Percentiles rank a stretch among this genome's conserved stretches.
These are phyloP conservation scores for Platycercus adscitus DNA, from an alignment of 2,113 vertebrate species.

Conservation along the genomic window DNA sequence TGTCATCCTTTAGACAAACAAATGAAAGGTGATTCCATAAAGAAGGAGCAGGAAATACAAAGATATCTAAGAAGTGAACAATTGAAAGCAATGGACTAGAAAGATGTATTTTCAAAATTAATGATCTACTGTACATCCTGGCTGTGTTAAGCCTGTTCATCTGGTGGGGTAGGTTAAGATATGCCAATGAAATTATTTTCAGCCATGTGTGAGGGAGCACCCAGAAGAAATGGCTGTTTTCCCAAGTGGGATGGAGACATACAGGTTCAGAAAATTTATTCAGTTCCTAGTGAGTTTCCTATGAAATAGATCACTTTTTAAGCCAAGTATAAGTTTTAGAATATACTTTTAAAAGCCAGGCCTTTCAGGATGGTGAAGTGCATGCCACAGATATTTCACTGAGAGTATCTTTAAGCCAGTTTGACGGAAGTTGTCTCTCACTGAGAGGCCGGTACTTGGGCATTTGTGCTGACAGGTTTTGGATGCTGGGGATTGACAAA, in stretches of 20 bases:
- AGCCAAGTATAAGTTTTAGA: background rate
- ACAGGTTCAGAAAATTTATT: background rate
- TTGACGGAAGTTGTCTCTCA: background rate
- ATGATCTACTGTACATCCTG: background rate
- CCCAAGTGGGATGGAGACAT: background rate
- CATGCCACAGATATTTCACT: background rate
- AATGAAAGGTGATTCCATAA: background rate
- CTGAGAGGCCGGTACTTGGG: background rate
- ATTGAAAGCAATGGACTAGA: background rate
- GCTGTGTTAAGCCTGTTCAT: background rate
- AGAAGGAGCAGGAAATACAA: background rate
- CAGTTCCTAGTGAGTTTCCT: background rate
- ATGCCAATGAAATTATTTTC: constrained; percentile 11
- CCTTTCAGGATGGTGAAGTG: background rate
- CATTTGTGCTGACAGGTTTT: background rate
- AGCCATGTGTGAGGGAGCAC: background rate
- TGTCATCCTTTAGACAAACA: background rate
- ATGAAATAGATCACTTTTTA: background rate
- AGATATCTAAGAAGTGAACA: background rate
- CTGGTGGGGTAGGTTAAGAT: background rate
- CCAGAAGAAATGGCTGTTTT: constrained; percentile 5
- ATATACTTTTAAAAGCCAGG: background rate
- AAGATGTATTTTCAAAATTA: background rate
- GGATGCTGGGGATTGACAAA: background rate
- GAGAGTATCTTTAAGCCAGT: background rate